Base-by-base conservation (phyloP, 2,888 invertebrate genomes). In the Uropetala carovei region DNA sequence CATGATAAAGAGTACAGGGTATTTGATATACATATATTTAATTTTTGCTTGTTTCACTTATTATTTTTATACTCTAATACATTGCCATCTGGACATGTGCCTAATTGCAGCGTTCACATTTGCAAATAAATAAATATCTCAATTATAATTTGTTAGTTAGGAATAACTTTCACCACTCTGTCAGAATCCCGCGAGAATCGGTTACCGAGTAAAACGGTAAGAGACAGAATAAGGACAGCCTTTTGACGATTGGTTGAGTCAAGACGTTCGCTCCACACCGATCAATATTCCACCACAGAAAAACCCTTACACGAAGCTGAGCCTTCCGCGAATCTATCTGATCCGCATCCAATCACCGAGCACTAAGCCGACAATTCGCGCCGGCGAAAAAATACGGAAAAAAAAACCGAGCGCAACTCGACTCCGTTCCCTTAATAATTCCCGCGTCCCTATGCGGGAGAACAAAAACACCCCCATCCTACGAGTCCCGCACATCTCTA, bases 351-450 rank as follows among this genome's bases (percentile, higher is more conserved):
- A 60, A 86, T 86, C 86, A 64, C 60, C 86, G 27, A 59, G 16
- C 86, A 30, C 86, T 86, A 86, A 86, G 86, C 86, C 60, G 86
- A 60, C 60, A 30, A 86, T 86, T 86, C 60, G 86, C 86, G 59
- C 60, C 10, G 30, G 60, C 27, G 86, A 27, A 22, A 57, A 86
- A 86, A 68, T 68, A 22, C 7, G 68, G n/a, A n/a, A n/a, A 68
- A 22, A 58, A 22, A 30, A 18, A 60, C 18, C 16, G 30, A 58
- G 59, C 57, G 59, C n/a, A 22, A 85, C 86, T 64, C 60, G 16
- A 64, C 30, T 60, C 86, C 59, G 30, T 30, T 18, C 60, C 60
- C 86, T 60, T 57, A 60, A 86, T 86, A 30, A 86, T 86, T 86
- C 27, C 60, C 86, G 30, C 27, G 18, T 60, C 58, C 60, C 7